phyloP scores from a whole-genome alignment of 2,113 vertebrate genomes.

The Xenopus laevis region DNA sequence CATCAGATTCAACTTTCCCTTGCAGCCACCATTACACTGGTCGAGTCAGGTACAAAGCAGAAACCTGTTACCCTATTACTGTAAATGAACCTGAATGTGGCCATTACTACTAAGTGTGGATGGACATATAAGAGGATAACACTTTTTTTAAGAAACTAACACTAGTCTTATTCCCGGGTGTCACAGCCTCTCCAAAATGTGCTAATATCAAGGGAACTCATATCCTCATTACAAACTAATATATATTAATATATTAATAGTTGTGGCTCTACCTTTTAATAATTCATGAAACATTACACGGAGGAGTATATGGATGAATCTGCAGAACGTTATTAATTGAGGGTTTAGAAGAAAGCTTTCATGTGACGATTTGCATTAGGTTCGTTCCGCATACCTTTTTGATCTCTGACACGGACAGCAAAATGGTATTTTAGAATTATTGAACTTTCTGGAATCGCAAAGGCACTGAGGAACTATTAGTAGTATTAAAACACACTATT shows the following conservation, averaged over 20 bases:
- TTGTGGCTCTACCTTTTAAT: constrained; percentile 23
- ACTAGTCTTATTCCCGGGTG: too few relatives aligned
- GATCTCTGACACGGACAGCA: neutral
- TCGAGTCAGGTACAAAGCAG: too few relatives aligned
- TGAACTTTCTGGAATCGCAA: neutral
- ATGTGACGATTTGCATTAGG: constrained; percentile 8
- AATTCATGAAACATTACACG: constrained; percentile 15
- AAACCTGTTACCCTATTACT: too few relatives aligned
- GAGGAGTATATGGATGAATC: constrained; percentile 1
- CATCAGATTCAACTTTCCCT: too few relatives aligned
- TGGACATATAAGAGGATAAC: too few relatives aligned
- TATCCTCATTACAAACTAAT: constrained; percentile 15
- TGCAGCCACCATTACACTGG: too few relatives aligned
- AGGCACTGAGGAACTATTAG: neutral
- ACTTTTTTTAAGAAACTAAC: too few relatives aligned
- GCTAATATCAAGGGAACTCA: neutral
- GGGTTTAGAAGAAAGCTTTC: constrained; percentile 5
- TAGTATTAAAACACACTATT: neutral
- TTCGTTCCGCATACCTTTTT: neutral
- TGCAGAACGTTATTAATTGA: constrained; percentile 6
- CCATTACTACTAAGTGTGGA: too few relatives aligned
- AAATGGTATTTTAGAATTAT: neutral
- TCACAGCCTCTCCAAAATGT: too few relatives aligned
- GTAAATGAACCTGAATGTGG: too few relatives aligned
- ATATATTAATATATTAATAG: constrained; percentile 33